Base-by-base conservation (phyloP, 1,140 invertebrate genomes). In the Drosophila willistoni region DNA sequence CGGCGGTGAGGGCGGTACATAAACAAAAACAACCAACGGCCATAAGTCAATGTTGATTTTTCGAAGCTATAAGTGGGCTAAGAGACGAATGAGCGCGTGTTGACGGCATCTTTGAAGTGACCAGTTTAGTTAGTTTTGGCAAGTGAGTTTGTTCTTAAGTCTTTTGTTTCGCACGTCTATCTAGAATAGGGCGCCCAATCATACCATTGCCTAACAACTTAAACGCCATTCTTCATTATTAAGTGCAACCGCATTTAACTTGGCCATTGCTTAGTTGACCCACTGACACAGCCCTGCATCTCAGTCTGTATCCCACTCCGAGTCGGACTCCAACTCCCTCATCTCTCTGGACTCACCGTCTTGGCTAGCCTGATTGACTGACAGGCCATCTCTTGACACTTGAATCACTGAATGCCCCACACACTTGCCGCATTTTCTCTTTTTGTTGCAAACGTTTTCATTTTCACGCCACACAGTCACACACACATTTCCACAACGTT, bases 41-140 rank as follows among this genome's bases (percentile, higher is more conserved):
- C 83, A 86, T 86, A 86, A 89, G 79, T 79, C 78, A 78, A 86
- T 86, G 83, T 83, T 86, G 83, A 86, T 86, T 86, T 89, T 86
- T 77, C 72, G 77, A 71, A 77, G 79, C 69, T 83, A 76, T 72
- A 86, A 86, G 83, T 86, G 83, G 83, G 83, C 84, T 86, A 87
- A 82, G 61, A 61, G 69, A 70, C 62, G 33, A 56, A 42, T 59
- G 42, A 34, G 41, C 36, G 71, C 66, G 54, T 71, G 54, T 55
- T 61, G 76, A 56, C 75, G 34, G 61, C 70, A 22, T 63, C 76
- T 71, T 79, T 79, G 73, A 75, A 62, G 73, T 80, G 59, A 41
- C 61, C 60, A 71, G 51, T n/a, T n/a, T n/a, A 87, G 83, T 86
- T 83, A 74, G 82, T 82, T 77, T 68, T 68, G 60, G 73, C 70